Percentiles rank a stretch among this genome's conserved stretches.
Evolutionary conservation across 2,797 vertebrate species (phyloP).

Genomic region (Sebastes matsubarae): DNA sequence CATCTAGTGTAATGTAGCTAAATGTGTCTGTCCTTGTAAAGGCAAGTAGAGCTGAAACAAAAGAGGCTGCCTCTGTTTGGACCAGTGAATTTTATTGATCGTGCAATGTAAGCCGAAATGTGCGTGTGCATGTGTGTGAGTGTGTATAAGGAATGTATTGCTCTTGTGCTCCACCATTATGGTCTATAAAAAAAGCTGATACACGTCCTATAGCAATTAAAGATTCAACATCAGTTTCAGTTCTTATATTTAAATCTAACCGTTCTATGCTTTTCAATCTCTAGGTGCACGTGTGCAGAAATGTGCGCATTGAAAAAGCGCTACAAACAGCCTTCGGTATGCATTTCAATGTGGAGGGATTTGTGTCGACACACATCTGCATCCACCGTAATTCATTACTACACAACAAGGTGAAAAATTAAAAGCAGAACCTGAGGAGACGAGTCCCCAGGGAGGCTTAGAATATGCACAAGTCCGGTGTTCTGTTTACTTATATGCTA

Average conservation of each 20-base stretch:
- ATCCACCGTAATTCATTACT: conserved; percentile 42
- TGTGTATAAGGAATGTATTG: background rate
- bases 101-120: background rate
- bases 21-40: conserved; percentile 66
- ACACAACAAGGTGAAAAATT: conserved; percentile 48
- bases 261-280: background rate
- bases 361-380: conserved; percentile 29
- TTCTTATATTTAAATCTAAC: background rate
- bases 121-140: background rate
- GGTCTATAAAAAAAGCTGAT: too few relatives aligned
- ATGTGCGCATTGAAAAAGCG: background rate
- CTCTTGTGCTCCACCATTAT: background rate
- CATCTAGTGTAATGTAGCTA: conserved; percentile 58
- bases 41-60: conserved; percentile 51
- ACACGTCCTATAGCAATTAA: background rate
- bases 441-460: conserved; percentile 32
- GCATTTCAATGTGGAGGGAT: conserved; percentile 10
- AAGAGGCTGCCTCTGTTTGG: conserved; percentile 37
- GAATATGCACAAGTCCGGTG: conserved; percentile 49
- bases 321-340: background rate
- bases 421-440: conserved; percentile 47
- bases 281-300: background rate
- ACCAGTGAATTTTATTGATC: conserved; percentile 55
- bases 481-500: conserved; percentile 68
- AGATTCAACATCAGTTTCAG: background rate